These are phyloP conservation scores for Dendronephthya gigantea DNA, from an alignment of 64 coral and sea anemone genomes.

Conservation along the genomic window DNA sequence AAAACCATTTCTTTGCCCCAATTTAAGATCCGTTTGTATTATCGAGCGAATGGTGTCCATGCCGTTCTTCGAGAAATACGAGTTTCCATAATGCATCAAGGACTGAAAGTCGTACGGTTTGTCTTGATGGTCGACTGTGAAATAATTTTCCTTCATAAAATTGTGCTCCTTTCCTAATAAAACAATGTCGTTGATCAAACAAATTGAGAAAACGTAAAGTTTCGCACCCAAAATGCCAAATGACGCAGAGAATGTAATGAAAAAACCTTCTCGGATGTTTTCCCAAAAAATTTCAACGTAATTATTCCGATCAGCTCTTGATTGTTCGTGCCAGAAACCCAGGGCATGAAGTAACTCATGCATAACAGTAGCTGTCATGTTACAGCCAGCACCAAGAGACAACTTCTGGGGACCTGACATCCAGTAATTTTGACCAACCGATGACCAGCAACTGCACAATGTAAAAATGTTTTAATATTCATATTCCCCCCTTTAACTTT, in stretches of 20 bases:
- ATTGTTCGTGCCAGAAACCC: neutral
- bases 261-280: neutral
- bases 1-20: neutral
- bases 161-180: neutral
- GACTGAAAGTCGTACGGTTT: neutral
- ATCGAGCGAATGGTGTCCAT: neutral
- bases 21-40: neutral
- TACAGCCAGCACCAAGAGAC: neutral
- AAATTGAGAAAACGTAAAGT: too few relatives aligned
- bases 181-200: neutral
- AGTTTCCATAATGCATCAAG: neutral
- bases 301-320: neutral
- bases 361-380: neutral
- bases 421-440: neutral
- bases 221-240: too few relatives aligned
- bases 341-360: neutral
- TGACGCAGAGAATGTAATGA: too few relatives aligned
- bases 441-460: constrained; percentile 1
- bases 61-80: neutral
- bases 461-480: neutral
- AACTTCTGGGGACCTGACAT: neutral
- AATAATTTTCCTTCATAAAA: neutral
- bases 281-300: neutral
- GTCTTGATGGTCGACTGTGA: neutral
- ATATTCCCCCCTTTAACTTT: too few relatives aligned